Conservation (phyloP, 2,888 invertebrate species). For the Dorcus parallelipipedus region DNA sequence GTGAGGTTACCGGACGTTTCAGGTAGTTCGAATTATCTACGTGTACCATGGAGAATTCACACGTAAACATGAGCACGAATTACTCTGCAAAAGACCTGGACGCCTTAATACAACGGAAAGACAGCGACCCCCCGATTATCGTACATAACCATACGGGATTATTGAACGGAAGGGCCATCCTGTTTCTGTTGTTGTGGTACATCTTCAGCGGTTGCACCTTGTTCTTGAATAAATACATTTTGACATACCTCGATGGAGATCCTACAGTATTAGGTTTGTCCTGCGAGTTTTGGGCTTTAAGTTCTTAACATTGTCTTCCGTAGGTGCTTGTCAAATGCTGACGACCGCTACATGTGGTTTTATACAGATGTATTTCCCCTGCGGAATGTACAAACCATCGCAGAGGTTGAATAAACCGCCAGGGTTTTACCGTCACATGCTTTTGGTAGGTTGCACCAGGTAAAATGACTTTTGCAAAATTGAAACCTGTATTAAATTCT, state of each 20-base stretch:
- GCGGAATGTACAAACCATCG: conserved; percentile 66
- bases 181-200: conserved; percentile 68
- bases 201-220: conserved; percentile 74
- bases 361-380: conserved; percentile 69
- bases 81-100: conserved; percentile 4
- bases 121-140: conserved; percentile 6
- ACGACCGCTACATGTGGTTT: conserved; percentile 73
- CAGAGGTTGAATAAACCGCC: conserved; percentile 59
- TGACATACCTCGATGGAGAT: conserved; percentile 68
- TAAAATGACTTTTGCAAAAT: conserved; percentile 28
- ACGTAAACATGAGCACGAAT: conserved; percentile 8
- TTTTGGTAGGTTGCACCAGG: conserved; percentile 70
- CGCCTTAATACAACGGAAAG: conserved; percentile 12
- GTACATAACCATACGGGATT: conserved; percentile 45
- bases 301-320: conserved; percentile 6
- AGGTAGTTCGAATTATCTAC: conserved; percentile 1
- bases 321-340: conserved; percentile 73
- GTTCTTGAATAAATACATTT: conserved; percentile 74
- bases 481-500: too few relatives aligned
- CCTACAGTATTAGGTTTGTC: conserved; percentile 65
- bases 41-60: conserved; percentile 7
- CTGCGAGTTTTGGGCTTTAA: too few relatives aligned
- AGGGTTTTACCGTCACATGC: conserved; percentile 70
- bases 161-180: conserved; percentile 57
- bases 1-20: neutral